Evolutionary conservation across 2,113 vertebrate species (phyloP).

Genomic region (Chlorodrepanis virens): DNA sequence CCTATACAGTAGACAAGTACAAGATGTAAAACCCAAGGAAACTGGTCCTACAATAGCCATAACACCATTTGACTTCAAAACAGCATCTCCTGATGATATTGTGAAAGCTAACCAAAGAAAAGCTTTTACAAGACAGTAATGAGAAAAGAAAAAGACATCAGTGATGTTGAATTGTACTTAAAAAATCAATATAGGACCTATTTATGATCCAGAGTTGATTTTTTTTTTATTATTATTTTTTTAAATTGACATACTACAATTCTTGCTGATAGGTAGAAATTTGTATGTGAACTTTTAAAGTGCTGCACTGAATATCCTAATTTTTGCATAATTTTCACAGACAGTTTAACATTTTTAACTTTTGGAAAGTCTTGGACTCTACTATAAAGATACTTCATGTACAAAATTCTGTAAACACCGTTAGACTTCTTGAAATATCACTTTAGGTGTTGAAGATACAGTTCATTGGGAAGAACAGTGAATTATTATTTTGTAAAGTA

Average conservation of each 20-base stretch:
- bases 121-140: constrained; percentile 84
- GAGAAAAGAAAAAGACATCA: not conserved
- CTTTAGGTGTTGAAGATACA: not conserved
- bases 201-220: constrained; percentile 23
- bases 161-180: not conserved
- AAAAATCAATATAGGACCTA: not conserved
- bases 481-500: not conserved
- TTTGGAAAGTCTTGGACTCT: not conserved
- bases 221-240: constrained; percentile 14
- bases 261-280: constrained; percentile 50
- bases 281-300: constrained; percentile 28
- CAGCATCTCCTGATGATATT: constrained; percentile 94
- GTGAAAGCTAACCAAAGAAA: constrained; percentile 89
- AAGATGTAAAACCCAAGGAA: constrained; percentile 74
- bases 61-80: constrained; percentile 87
- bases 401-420: not conserved
- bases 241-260: constrained; percentile 10
- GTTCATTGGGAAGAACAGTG: not conserved
- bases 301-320: constrained; percentile 66
- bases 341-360: constrained; percentile 18
- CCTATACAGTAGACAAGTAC: constrained; percentile 75
- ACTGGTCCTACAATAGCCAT: constrained; percentile 73
- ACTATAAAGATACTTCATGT: not conserved
- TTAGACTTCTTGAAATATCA: not conserved
- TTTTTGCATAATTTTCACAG: constrained; percentile 24